A percentile compares a stretch with the other conserved stretches of the same genome.
Conservation (phyloP, 2,888 invertebrate genomes). For the Cantharis rustica region DNA sequence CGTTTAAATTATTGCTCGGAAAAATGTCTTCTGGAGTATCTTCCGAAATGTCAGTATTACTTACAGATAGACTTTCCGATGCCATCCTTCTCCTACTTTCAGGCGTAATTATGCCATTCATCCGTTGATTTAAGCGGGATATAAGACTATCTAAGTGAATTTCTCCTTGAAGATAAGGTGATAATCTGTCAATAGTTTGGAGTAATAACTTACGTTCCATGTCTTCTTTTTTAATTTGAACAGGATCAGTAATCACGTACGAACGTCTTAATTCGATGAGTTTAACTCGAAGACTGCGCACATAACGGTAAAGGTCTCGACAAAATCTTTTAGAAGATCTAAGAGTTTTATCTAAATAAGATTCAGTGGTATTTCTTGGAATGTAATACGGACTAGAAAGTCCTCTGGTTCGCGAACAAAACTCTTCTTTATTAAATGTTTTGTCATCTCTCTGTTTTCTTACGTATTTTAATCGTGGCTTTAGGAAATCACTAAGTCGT, state of each 20-base stretch:
- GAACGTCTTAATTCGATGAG: not conserved
- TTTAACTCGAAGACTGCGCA: not conserved
- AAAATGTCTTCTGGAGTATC: not conserved
- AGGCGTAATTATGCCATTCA: not conserved
- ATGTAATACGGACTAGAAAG: slow-evolving; percentile 34
- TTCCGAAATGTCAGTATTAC: not conserved
- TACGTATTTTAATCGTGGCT: not conserved
- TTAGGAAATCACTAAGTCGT: not conserved
- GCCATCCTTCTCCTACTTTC: not conserved
- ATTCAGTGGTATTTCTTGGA: slow-evolving; percentile 20
- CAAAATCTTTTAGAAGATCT: not conserved
- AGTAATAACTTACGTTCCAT: not conserved
- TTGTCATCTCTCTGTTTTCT: not conserved
- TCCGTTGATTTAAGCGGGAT: not conserved
- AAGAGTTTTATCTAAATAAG: not conserved
- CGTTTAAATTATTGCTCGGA: not conserved
- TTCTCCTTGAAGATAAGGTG: not conserved
- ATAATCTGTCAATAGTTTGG: not conserved
- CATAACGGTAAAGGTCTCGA: not conserved
- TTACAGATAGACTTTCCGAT: not conserved
- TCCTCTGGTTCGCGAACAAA: slow-evolving; percentile 32
- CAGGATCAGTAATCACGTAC: not conserved
- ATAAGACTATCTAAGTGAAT: not conserved
- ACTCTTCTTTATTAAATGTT: slow-evolving; percentile 14
- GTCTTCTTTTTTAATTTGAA: not conserved